Conservation (phyloP, 2,113 vertebrate species). For the Albula glossodonta region DNA sequence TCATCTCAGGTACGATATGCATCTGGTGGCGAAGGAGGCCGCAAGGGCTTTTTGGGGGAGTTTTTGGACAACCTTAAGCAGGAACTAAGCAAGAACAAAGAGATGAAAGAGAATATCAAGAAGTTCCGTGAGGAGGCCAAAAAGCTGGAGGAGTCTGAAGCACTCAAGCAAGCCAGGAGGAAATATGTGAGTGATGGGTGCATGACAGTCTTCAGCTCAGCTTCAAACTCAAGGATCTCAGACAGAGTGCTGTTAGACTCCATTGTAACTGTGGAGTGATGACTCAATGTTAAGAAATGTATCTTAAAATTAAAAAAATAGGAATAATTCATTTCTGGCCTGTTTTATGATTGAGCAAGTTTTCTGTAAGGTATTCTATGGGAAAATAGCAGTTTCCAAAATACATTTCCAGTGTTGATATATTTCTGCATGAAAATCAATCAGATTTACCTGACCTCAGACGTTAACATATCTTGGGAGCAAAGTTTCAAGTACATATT, state of each 20-base stretch:
- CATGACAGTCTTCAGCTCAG: not conserved
- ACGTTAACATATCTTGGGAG: not conserved
- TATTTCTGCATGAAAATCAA: not conserved
- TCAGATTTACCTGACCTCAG: not conserved
- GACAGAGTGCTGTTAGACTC: not conserved
- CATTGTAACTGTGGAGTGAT: not conserved
- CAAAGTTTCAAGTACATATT: too few relatives aligned
- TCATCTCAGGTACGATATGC: constrained; percentile 55
- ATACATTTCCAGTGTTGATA: not conserved
- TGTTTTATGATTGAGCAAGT: not conserved
- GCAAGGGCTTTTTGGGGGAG: constrained; percentile 88
- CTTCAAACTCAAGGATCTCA: not conserved
- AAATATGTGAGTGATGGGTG: constrained; percentile 84
- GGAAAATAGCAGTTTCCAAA: not conserved
- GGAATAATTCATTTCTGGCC: not conserved
- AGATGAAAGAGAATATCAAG: constrained; percentile 95
- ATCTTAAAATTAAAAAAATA: not conserved
- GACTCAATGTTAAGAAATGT: not conserved
- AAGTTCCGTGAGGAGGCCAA: constrained; percentile 92
- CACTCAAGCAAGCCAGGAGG: constrained; percentile 83
- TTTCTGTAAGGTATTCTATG: not conserved
- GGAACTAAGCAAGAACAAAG: constrained; percentile 91
- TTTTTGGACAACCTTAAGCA: constrained; percentile 91
- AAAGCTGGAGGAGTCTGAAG: constrained; percentile 91
- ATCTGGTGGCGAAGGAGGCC: constrained; percentile 66